Conservation (phyloP, 2,888 invertebrate genomes). For the Melinaea marsaeus region DNA sequence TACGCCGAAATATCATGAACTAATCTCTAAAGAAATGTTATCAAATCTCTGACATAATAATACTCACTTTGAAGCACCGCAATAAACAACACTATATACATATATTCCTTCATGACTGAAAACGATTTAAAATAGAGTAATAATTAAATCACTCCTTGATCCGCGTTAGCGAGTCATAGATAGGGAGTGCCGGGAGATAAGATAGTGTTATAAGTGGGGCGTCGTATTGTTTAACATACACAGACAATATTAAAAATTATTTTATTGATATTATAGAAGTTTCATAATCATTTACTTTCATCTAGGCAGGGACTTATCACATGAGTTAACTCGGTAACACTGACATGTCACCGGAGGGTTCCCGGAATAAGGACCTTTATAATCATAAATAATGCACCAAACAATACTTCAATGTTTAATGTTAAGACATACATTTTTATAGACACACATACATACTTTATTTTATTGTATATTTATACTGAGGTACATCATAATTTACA, state of each 20-base stretch:
- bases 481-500: too few relatives aligned
- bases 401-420: too few relatives aligned
- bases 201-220: slow-evolving; percentile 50
- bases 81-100: slow-evolving; percentile 34
- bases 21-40: background rate
- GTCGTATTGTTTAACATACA: slow-evolving; percentile 14
- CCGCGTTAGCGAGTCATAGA: slow-evolving; percentile 20
- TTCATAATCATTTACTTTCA: too few relatives aligned
- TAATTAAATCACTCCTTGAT: slow-evolving; percentile 16
- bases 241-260: slow-evolving; percentile 14
- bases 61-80: slow-evolving; percentile 50
- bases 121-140: slow-evolving; percentile 35
- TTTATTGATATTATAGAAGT: slow-evolving; percentile 14
- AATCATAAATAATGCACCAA: too few relatives aligned
- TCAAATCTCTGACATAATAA: slow-evolving; percentile 9
- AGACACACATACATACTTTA: too few relatives aligned
- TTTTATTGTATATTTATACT: too few relatives aligned
- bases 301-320: too few relatives aligned
- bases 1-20: slow-evolving; percentile 18
- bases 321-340: too few relatives aligned
- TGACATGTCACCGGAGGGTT: too few relatives aligned
- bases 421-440: too few relatives aligned
- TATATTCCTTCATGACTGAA: slow-evolving; percentile 42
- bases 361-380: too few relatives aligned
- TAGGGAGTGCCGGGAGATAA: slow-evolving; percentile 48